These are phyloP conservation scores for Lepus americanus DNA, from an alignment of 2,113 vertebrate species.

Conservation along the genomic window DNA sequence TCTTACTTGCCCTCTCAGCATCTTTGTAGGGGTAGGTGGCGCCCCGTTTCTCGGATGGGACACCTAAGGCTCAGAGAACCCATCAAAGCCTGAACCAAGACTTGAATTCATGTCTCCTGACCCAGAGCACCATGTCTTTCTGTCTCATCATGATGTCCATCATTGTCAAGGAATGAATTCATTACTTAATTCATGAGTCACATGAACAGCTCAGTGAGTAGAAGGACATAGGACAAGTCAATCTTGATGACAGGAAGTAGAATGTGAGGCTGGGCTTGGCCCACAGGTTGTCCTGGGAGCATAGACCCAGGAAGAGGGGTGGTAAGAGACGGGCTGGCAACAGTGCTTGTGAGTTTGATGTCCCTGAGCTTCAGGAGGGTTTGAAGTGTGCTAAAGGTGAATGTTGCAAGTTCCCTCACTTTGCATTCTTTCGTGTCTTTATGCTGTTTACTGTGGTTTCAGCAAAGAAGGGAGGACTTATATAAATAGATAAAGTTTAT, in stretches of 20 bases:
- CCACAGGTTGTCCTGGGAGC: not conserved
- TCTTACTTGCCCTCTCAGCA: not conserved
- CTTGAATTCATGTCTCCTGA: not conserved
- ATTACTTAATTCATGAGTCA: not conserved
- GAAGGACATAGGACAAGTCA: not conserved
- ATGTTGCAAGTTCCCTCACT: not conserved
- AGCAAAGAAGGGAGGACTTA: not conserved
- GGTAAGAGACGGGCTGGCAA: not conserved
- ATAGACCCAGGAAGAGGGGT: not conserved
- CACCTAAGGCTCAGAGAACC: not conserved
- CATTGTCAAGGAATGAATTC: not conserved
- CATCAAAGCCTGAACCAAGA: not conserved
- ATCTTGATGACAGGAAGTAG: not conserved
- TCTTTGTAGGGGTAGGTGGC: not conserved
- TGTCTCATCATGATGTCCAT: not conserved
- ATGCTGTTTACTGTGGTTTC: not conserved
- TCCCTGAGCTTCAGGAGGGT: not conserved
- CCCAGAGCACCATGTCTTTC: not conserved
- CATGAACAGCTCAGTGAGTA: not conserved
- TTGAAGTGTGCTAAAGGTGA: not conserved
- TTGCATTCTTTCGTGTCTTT: not conserved
- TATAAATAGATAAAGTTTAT: too few species aligned
- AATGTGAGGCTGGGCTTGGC: not conserved
- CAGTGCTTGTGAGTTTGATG: not conserved
- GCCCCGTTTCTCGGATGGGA: not conserved